A percentile compares a stretch with the other conserved stretches of the same genome.
phyloP scores from a whole-genome alignment of 2,113 vertebrate genomes.

The Chascanopsetta lugubris region DNA sequence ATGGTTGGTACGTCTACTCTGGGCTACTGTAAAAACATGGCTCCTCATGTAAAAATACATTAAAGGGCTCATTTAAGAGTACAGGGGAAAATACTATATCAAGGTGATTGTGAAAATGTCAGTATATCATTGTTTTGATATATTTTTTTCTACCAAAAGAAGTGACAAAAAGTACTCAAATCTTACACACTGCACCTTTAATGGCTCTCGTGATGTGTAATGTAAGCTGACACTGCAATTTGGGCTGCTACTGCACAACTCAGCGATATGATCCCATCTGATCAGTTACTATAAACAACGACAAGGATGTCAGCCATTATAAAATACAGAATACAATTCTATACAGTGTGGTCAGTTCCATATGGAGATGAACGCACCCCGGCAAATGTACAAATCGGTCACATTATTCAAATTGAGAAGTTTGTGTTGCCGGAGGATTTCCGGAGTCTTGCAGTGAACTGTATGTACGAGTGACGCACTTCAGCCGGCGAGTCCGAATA shows the following conservation, averaged over 20 bases:
- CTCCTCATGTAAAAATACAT: too few species aligned
- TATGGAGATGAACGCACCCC: slow-evolving; percentile 30
- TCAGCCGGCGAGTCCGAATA: slow-evolving; percentile 6
- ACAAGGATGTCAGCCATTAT: slow-evolving; percentile 53
- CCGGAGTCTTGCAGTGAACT: slow-evolving; percentile 8
- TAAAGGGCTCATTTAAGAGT: too few species aligned
- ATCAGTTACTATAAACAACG: slow-evolving; percentile 60
- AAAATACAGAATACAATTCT: slow-evolving; percentile 68
- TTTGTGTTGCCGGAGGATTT: slow-evolving; percentile 25
- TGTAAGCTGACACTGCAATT: slow-evolving; percentile 8
- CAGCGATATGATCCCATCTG: slow-evolving; percentile 18
- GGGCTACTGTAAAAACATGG: too few species aligned
- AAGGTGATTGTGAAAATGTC: too few species aligned
- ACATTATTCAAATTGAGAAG: slow-evolving; percentile 42
- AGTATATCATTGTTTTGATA: too few species aligned
- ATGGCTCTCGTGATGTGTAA: slow-evolving; percentile 35
- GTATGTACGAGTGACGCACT: slow-evolving; percentile 34
- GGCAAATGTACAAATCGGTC: slow-evolving; percentile 50
- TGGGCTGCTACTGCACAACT: slow-evolving; percentile 8
- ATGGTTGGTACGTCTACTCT: too few species aligned
- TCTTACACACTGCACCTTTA: too few species aligned
- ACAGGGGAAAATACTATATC: too few species aligned
- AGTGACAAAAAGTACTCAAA: too few species aligned
- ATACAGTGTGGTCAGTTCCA: slow-evolving; percentile 20
- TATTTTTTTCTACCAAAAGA: too few species aligned